A percentile compares a stretch with the other conserved stretches of the same genome.
Evolutionary conservation across 2,113 vertebrate species (phyloP).

Genomic region (Mobula birostris): DNA sequence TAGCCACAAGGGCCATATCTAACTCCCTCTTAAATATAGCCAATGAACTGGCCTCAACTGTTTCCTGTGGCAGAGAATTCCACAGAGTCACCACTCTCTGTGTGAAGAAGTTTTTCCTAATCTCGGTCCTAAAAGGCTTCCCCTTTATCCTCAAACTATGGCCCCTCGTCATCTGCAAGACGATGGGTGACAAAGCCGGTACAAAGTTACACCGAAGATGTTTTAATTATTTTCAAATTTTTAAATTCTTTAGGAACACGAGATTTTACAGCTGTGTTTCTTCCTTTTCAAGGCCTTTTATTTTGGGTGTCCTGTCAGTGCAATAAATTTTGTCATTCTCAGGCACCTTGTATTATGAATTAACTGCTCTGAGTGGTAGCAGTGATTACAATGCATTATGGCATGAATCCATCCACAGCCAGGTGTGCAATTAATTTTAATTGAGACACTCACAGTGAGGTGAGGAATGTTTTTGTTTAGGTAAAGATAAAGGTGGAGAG

Average conservation of each 20-base stretch:
- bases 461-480: background rate
- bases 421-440: constrained; percentile 15
- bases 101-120: too few relatives aligned
- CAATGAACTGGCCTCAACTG: too few relatives aligned
- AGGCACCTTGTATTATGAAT: constrained; percentile 2
- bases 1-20: too few relatives aligned
- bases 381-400: background rate
- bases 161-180: background rate
- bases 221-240: background rate
- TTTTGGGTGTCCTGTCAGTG: background rate
- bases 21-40: too few relatives aligned
- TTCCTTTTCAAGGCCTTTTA: background rate
- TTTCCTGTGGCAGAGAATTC: too few relatives aligned
- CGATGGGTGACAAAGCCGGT: background rate
- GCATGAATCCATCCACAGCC: background rate
- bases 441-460: background rate
- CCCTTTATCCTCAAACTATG: too few relatives aligned
- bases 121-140: too few relatives aligned
- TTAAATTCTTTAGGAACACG: background rate
- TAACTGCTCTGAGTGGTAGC: background rate
- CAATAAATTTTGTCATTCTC: background rate
- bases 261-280: background rate
- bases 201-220: background rate
- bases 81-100: too few relatives aligned
- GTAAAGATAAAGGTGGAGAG: background rate